phyloP scores from a whole-genome alignment of 1,140 invertebrate species.

The Lanistes nyassanus region DNA sequence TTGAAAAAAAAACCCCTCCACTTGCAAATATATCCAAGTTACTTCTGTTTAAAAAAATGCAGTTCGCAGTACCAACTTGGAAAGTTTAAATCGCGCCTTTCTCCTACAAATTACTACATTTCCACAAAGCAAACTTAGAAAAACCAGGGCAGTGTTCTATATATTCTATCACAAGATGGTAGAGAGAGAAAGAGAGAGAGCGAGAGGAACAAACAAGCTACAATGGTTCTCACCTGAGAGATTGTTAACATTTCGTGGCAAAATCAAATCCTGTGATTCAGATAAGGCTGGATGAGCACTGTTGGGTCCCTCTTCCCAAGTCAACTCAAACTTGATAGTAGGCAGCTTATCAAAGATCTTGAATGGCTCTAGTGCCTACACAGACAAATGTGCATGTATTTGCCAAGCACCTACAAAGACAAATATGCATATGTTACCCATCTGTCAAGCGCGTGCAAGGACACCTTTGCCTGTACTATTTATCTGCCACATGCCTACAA shows the following conservation, averaged over 20 bases:
- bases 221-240: slow-evolving; percentile 29
- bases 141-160: neutral
- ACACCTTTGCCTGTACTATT: no score
- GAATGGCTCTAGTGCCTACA: slow-evolving; percentile 55
- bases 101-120: no score
- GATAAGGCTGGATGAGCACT: slow-evolving; percentile 70
- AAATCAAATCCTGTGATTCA: slow-evolving; percentile 31
- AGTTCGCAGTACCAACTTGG: no score
- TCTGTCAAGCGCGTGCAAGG: no score
- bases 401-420: neutral
- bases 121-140: no score
- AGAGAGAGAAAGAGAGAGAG: neutral
- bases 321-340: slow-evolving; percentile 84
- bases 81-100: no score
- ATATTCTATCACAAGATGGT: neutral
- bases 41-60: no score
- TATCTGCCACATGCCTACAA: no score
- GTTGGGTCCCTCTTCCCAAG: slow-evolving; percentile 81
- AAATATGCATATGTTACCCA: no score
- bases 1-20: no score
- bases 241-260: slow-evolving; percentile 45
- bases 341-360: slow-evolving; percentile 75
- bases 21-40: no score
- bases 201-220: slow-evolving; percentile 11
- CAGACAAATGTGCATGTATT: slow-evolving; percentile 5